Percentiles rank a stretch among this genome's conserved stretches.
Evolutionary conservation across 2,797 vertebrate species (phyloP).

Genomic region (Intellagama lesueurii): DNA sequence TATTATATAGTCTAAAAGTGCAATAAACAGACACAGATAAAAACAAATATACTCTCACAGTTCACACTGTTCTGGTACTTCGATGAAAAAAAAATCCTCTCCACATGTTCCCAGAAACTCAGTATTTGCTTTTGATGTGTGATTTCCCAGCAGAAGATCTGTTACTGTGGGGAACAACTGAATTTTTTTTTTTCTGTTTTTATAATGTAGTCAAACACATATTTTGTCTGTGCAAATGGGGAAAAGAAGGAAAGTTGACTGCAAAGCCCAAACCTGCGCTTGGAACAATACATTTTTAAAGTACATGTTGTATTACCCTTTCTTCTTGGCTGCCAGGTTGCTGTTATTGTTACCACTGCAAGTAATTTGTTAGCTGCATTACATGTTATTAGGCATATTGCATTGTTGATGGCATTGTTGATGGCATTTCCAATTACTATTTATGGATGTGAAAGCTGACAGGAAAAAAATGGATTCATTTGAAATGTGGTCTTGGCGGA

Average conservation of each 20-base stretch:
- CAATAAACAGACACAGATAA: too few relatives aligned
- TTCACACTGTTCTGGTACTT: neutral
- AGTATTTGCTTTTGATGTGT: neutral
- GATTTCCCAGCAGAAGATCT: neutral
- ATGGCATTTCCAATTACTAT: too few relatives aligned
- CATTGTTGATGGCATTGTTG: too few relatives aligned
- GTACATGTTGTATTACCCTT: too few relatives aligned
- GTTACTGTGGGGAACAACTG: neutral
- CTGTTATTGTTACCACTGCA: too few relatives aligned
- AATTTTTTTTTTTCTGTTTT: neutral
- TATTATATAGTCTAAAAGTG: neutral
- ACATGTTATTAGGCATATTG: too few relatives aligned
- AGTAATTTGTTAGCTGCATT: too few relatives aligned
- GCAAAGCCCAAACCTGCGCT: neutral
- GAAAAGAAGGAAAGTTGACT: neutral
- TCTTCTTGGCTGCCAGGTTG: too few relatives aligned
- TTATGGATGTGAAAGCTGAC: too few relatives aligned
- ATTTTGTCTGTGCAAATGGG: neutral
- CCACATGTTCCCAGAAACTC: neutral
- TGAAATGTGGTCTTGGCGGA: too few relatives aligned
- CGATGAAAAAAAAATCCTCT: neutral
- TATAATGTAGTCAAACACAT: neutral
- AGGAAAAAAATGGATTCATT: too few relatives aligned
- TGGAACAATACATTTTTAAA: neutral
- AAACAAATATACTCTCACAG: neutral